Evolutionary conservation across 1,140 invertebrate species (phyloP).

Genomic region (Scaptomyza graminum): DNA sequence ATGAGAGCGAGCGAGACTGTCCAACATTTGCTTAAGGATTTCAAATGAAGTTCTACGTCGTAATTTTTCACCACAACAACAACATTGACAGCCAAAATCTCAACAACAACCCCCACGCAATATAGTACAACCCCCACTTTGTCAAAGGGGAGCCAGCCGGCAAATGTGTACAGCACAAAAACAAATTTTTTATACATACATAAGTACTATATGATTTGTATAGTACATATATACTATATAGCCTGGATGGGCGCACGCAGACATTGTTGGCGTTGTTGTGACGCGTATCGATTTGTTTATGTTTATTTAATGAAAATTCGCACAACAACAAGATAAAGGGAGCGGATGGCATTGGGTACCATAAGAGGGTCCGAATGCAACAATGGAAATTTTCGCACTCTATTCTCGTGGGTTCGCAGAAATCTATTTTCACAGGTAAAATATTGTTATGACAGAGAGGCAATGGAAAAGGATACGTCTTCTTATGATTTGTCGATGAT

Average conservation of each 20-base stretch:
- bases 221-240: constrained; percentile 5
- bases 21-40: constrained; percentile 53
- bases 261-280: constrained; percentile 61
- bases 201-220: background rate
- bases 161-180: constrained; percentile 34
- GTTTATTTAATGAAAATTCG: constrained; percentile 77
- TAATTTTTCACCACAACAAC: constrained; percentile 67
- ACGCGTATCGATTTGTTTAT: constrained; percentile 81
- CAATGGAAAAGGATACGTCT: background rate
- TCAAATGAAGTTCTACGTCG: constrained; percentile 64
- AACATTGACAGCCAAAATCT: constrained; percentile 34
- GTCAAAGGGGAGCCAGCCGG: constrained; percentile 38
- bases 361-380: constrained; percentile 24
- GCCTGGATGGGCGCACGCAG: constrained; percentile 2
- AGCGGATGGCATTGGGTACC: constrained; percentile 3
- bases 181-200: background rate
- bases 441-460: background rate
- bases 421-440: background rate
- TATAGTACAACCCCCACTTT: constrained; percentile 23
- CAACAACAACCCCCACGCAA: constrained; percentile 32
- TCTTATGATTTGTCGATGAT: background rate
- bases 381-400: constrained; percentile 38
- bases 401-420: background rate
- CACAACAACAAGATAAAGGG: constrained; percentile 3
- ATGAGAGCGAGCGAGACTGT: background rate